A percentile compares a stretch with the other conserved stretches of the same genome.
These are phyloP conservation scores for Furcula furcula DNA, from an alignment of 2,888 invertebrate genomes.

Conservation along the genomic window DNA sequence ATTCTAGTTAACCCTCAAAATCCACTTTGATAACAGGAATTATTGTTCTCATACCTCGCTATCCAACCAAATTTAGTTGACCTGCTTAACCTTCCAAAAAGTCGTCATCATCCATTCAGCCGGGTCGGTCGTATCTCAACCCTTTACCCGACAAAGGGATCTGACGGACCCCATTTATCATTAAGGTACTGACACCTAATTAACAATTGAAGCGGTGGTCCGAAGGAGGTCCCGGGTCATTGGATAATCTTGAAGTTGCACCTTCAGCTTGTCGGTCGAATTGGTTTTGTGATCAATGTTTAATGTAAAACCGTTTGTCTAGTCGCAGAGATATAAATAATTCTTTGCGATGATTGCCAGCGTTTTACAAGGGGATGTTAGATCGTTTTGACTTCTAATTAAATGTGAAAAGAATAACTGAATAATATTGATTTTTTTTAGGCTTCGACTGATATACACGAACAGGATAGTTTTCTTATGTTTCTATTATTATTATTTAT, in stretches of 20 bases:
- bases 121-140: constrained; percentile 36
- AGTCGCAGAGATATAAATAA: too few relatives aligned
- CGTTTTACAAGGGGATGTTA: too few relatives aligned
- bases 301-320: too few relatives aligned
- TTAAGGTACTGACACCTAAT: constrained; percentile 39
- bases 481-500: too few relatives aligned
- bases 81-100: constrained; percentile 15
- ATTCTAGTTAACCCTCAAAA: neutral
- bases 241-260: constrained; percentile 29
- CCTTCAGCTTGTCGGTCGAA: too few relatives aligned
- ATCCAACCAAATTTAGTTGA: constrained; percentile 20
- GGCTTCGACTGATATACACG: too few relatives aligned
- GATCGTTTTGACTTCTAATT: too few relatives aligned
- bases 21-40: neutral
- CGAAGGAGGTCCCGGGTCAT: constrained; percentile 29
- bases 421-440: too few relatives aligned
- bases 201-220: constrained; percentile 44
- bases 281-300: constrained; percentile 8
- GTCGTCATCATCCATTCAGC: constrained; percentile 30
- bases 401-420: too few relatives aligned
- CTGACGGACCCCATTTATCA: constrained; percentile 41
- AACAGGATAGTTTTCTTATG: too few relatives aligned
- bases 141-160: constrained; percentile 37
- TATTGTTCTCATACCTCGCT: neutral
- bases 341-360: too few relatives aligned